phyloP scores from a whole-genome alignment of 2,888 invertebrate genomes.

The Odontocerum albicorne region DNA sequence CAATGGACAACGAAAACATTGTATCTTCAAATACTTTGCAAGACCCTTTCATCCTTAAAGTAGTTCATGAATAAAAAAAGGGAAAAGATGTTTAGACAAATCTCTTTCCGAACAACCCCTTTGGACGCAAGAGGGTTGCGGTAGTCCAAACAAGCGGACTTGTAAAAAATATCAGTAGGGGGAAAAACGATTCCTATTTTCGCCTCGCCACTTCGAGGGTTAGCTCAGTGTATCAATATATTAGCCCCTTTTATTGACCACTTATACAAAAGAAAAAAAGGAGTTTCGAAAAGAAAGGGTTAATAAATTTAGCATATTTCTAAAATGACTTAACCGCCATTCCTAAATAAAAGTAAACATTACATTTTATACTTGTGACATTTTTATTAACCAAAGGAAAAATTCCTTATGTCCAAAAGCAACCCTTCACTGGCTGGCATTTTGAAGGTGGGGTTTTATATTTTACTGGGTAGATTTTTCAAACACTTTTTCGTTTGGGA shows the following conservation, averaged over 20 bases:
- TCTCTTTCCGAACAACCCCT: conserved; percentile 32
- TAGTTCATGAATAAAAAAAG: conserved; percentile 33
- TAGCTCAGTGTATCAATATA: conserved; percentile 34
- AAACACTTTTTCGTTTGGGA: conserved; percentile 9
- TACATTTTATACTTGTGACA: too few species aligned
- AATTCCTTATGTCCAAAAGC: background rate
- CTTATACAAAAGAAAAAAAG: conserved; percentile 28
- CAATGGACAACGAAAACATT: conserved; percentile 22
- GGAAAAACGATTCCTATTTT: conserved; percentile 29
- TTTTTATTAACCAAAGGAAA: background rate
- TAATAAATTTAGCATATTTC: too few species aligned
- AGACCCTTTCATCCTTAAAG: conserved; percentile 16
- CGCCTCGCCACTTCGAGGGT: conserved; percentile 33
- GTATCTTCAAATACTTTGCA: conserved; percentile 15
- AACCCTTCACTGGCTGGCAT: conserved; percentile 10
- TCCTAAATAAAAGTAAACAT: too few species aligned
- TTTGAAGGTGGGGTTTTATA: background rate
- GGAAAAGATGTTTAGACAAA: conserved; percentile 33
- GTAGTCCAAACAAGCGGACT: conserved; percentile 23
- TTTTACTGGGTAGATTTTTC: conserved; percentile 15
- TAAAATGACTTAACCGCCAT: too few species aligned
- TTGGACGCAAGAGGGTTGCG: conserved; percentile 6
- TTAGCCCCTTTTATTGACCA: conserved; percentile 35
- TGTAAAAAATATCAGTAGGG: conserved; percentile 23
- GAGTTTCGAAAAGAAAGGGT: conserved; percentile 4